phyloP scores from a whole-genome alignment of 2,797 vertebrate genomes.

The Melanotaenia parkinsoni region DNA sequence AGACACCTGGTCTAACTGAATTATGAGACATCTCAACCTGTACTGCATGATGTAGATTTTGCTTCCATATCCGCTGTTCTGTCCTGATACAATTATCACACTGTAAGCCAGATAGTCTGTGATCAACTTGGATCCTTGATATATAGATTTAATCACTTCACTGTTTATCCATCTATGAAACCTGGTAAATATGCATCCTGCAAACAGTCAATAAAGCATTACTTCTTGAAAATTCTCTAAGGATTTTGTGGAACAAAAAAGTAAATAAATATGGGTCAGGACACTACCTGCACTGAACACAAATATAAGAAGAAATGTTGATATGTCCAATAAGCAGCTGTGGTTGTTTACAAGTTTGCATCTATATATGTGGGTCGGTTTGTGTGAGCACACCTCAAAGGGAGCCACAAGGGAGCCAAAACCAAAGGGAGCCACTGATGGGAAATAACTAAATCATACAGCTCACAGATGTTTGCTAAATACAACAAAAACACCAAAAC shows the following conservation, averaged over 20 bases:
- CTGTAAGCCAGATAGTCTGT: not conserved
- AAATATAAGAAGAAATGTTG: conserved; percentile 45
- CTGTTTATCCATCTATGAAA: not conserved
- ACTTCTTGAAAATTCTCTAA: not conserved
- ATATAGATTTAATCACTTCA: conserved; percentile 2
- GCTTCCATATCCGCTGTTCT: conserved; percentile 2
- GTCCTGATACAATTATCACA: not conserved
- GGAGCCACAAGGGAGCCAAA: conserved; percentile 61
- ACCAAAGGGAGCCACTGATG: conserved; percentile 68
- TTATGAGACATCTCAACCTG: conserved; percentile 29
- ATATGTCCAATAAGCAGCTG: conserved; percentile 58
- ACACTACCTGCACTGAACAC: conserved; percentile 8
- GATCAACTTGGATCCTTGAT: not conserved
- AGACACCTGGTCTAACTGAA: conserved; percentile 17
- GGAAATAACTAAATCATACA: conserved; percentile 69
- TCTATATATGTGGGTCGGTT: conserved; percentile 29
- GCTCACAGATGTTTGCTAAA: conserved; percentile 75
- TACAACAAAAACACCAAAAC: conserved; percentile 50
- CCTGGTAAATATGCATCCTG: not conserved
- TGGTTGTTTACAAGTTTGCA: conserved; percentile 58
- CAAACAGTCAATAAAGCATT: not conserved
- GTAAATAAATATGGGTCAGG: not conserved
- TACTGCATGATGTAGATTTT: conserved; percentile 14
- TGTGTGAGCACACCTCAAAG: conserved; percentile 42
- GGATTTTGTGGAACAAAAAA: not conserved